Base-by-base conservation (phyloP, 2,888 invertebrate species). In the Diachrysia chrysitis region DNA sequence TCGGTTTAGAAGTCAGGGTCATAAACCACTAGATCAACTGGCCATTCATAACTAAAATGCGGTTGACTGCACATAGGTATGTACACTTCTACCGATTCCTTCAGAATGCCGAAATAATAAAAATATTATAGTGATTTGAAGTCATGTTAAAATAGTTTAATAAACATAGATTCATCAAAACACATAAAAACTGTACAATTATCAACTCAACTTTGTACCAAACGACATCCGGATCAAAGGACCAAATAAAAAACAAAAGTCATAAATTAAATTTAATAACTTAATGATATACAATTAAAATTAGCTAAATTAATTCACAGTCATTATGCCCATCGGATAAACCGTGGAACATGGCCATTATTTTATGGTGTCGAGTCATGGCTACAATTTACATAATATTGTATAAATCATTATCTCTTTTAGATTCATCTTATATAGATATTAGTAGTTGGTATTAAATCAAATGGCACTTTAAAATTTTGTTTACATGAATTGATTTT, bases 261-360 rank as follows among this genome's bases (percentile, higher is more conserved):
- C 14, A 48, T 63, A 64, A 58, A 55, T 66, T 62, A 63, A 66
- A 46, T 78, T 79, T 79, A 79, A 78, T 79, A 79, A 78, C 78
- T 78, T 72, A 78, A 78, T 60, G 51, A 72, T 42, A 66, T 56
- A 66, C 76, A 69, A 63, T 66, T 76, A 76, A 60, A 68, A 76
- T 66, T 72, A 72, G 17, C 55, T 76, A 54, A 72, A 71, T 48
- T 69, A 66, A 70, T 76, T 75, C 76, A 71, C 62, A 67, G 42
- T 71, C 55, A 67, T 65, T 71, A 60, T 51, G 51, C 58, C 48
- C 62, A 59, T 64, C 66, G 46, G 56, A 62, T 58, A 17, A 65
- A 63, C 57, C 66, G 58, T 62, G 57, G 37, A 63, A 62, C 58
- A 62, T 67, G 71, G 64, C 67, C 16, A 46, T 51, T 61, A 23